A percentile compares a stretch with the other conserved stretches of the same genome.
phyloP scores from a whole-genome alignment of 2,797 vertebrate genomes.

The Phrynocephalus forsythii region DNA sequence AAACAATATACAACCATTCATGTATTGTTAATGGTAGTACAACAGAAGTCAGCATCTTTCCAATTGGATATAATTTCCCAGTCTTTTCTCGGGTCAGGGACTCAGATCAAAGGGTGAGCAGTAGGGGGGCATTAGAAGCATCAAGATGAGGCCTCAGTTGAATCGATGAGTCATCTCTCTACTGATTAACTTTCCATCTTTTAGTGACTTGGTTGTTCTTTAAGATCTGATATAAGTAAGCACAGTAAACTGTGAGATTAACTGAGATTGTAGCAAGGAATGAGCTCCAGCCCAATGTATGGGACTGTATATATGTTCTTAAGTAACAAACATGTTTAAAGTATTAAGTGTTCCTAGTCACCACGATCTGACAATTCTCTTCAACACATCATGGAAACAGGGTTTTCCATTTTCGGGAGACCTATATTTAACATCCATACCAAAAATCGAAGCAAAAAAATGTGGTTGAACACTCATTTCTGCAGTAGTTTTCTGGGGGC shows the following conservation, averaged over 20 bases:
- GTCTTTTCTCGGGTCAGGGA: neutral
- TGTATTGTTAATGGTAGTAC: neutral
- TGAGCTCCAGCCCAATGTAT: neutral
- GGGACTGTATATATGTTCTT: neutral
- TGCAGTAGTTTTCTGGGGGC: neutral
- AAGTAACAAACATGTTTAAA: neutral
- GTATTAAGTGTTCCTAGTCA: neutral
- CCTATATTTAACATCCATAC: neutral
- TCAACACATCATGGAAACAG: neutral
- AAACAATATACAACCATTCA: neutral
- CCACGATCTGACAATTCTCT: neutral
- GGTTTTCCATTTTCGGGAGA: neutral
- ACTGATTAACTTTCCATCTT: neutral
- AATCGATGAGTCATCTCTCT: neutral
- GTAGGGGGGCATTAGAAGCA: neutral
- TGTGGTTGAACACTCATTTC: constrained; percentile 1
- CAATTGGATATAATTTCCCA: neutral
- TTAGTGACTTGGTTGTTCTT: neutral
- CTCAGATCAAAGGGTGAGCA: neutral
- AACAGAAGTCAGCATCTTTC: neutral
- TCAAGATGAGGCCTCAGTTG: neutral
- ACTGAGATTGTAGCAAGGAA: neutral
- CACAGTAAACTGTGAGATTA: neutral
- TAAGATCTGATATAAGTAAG: neutral
- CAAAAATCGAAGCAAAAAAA: neutral